These are phyloP conservation scores for Nematolebias whitei DNA, from an alignment of 2,113 vertebrate species.

Conservation along the genomic window DNA sequence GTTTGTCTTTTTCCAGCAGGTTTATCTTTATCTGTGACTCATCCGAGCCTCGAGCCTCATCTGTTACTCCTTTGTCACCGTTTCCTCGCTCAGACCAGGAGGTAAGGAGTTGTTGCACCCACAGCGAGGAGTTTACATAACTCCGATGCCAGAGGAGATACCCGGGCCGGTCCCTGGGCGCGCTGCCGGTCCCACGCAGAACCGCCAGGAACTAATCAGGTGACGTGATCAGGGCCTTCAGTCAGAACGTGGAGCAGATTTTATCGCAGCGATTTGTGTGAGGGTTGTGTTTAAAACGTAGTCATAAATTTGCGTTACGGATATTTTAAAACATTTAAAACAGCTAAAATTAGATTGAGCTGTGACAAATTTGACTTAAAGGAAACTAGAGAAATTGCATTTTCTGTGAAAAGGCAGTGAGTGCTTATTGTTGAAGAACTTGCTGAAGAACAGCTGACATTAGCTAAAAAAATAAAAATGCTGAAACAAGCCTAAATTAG, in stretches of 20 bases:
- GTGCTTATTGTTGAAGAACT: no score
- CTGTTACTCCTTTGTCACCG: conserved; percentile 27
- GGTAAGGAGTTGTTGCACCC: conserved; percentile 49
- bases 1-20: no score
- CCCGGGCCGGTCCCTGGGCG: conserved; percentile 34
- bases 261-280: conserved; percentile 50
- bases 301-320: background rate
- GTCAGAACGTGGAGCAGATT: conserved; percentile 56
- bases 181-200: conserved; percentile 48
- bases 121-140: conserved; percentile 80
- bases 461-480: no score
- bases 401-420: no score
- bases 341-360: no score
- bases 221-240: conserved; percentile 67
- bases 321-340: background rate
- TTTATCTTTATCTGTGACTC: background rate
- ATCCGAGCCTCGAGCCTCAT: background rate
- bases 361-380: background rate
- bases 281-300: conserved; percentile 5
- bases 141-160: conserved; percentile 72
- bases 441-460: no score
- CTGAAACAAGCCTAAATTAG: no score
- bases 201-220: conserved; percentile 73
- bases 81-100: conserved; percentile 20
- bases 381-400: no score